Evolutionary conservation across 2,797 vertebrate species (phyloP).

Genomic region (Acanthurus leucopareius): DNA sequence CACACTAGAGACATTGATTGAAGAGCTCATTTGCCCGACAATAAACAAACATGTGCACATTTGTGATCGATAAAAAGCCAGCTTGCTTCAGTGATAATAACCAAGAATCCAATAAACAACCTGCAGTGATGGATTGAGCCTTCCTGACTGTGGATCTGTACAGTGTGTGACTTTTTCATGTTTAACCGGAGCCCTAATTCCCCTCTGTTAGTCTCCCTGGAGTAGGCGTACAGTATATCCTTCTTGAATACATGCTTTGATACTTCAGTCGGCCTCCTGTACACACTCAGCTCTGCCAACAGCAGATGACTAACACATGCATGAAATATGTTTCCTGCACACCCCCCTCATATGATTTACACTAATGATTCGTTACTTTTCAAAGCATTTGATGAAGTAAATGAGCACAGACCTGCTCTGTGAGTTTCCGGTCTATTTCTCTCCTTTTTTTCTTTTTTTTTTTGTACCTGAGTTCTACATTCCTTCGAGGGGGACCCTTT

Average conservation of each 20-base stretch:
- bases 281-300: constrained; percentile 13
- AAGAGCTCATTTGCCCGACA: constrained; percentile 10
- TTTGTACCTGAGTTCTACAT: constrained; percentile 64
- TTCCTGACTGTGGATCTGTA: not conserved
- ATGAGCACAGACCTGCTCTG: constrained; percentile 6
- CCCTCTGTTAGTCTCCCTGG: constrained; percentile 12
- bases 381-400: constrained; percentile 33
- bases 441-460: constrained; percentile 7
- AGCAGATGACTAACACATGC: constrained; percentile 62
- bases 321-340: constrained; percentile 38
- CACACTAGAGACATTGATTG: constrained; percentile 29
- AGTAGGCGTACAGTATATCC: constrained; percentile 26
- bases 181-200: constrained; percentile 28
- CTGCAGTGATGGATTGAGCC: constrained; percentile 6
- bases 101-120: constrained; percentile 34
- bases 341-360: constrained; percentile 25
- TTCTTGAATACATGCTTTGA: constrained; percentile 38
- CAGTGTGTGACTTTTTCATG: constrained; percentile 20
- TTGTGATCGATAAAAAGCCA: constrained; percentile 56
- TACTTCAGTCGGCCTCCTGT: constrained; percentile 27
- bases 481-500: constrained; percentile 53
- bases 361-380: constrained; percentile 31
- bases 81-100: constrained; percentile 31
- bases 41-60: constrained; percentile 41
- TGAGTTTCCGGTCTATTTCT: constrained; percentile 2